Conservation (phyloP, 2,797 vertebrate genomes). For the Astyanax mexicanus region DNA sequence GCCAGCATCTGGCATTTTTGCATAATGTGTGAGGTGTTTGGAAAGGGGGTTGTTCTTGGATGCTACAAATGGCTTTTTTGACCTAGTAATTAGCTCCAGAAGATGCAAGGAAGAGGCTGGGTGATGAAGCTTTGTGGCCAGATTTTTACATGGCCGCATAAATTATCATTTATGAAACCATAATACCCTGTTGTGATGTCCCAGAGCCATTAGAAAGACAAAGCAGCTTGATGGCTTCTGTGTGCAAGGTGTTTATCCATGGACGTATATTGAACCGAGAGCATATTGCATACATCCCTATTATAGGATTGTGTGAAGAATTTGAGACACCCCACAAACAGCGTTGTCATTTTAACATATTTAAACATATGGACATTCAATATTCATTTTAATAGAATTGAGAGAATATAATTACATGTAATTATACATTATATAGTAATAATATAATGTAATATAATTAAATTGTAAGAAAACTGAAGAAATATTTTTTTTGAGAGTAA, state of each 20-base stretch:
- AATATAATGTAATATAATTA: too few relatives aligned
- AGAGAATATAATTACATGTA: too few relatives aligned
- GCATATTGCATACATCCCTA: constrained; percentile 28
- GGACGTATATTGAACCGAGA: constrained; percentile 19
- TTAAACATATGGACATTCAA: too few relatives aligned
- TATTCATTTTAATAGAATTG: too few relatives aligned
- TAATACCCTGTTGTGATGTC: constrained; percentile 77
- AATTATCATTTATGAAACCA: constrained; percentile 80
- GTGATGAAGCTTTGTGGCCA: constrained; percentile 76
- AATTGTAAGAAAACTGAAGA: too few relatives aligned
- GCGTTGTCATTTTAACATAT: too few relatives aligned
- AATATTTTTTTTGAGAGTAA: too few relatives aligned
- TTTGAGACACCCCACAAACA: too few relatives aligned
- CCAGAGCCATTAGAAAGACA: constrained; percentile 54
- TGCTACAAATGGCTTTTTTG: constrained; percentile 86
- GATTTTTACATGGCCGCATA: constrained; percentile 77
- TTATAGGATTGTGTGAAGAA: too few relatives aligned
- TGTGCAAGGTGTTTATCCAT: constrained; percentile 40
- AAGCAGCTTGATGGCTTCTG: constrained; percentile 44
- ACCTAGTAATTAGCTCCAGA: constrained; percentile 82
- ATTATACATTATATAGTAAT: too few relatives aligned
- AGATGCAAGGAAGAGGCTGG: constrained; percentile 73
- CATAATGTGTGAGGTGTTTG: constrained; percentile 81
- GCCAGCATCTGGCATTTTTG: constrained; percentile 83
- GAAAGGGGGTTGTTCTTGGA: constrained; percentile 74